Evolutionary conservation across 2,888 invertebrate genomes (phyloP), one percentile per base, ranked within the genome.

Genomic region (Coelopa pilipes): DNA sequence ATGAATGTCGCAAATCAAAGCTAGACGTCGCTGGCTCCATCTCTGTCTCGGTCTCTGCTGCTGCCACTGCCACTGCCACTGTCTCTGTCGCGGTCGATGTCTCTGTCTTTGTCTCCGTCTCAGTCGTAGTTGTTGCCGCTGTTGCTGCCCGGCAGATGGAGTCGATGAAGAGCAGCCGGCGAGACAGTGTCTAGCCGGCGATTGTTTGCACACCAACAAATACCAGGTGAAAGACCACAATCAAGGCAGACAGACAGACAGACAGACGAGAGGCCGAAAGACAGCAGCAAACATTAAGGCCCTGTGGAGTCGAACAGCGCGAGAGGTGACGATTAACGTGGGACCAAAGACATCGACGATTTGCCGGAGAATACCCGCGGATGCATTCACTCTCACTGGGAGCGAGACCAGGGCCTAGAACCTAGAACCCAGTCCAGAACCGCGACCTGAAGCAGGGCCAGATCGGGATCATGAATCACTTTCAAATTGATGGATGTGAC

Each of bases 141-240:
- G 13, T 9, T n/a, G n/a, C n/a, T 53, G 3, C 13, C 53, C 4
- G 13, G 49, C 49, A n/a, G 53, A 53, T 53, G 53, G 53, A 13
- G n/a, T 53, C 82, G 81, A 82, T 84, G 83, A 83, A 84, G 82
- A 84, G 83, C 84, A 83, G 76, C 81, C 82, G 84, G 85, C 84
- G 81, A 84, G 84, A 84, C 84, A 84, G 78, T 84, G 84, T 84
- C 84, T 84, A 85, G 84, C 85, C 84, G 81, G 79, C 79, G 79
- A 80, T 81, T 80, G 79, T 81, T 75, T 81, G 76, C 76, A 75
- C 75, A 80, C 74, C 75, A 45, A 24, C 47, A 76, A 59, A 72
- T 45, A 60, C 12, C 34, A 49, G 60, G 7, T n/a, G 66, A 46
- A 24, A 57, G 59, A 47, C 34, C 17, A 72, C 7, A 34, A 34